Conservation (phyloP, 2,113 vertebrate species). For the Hucho hucho region DNA sequence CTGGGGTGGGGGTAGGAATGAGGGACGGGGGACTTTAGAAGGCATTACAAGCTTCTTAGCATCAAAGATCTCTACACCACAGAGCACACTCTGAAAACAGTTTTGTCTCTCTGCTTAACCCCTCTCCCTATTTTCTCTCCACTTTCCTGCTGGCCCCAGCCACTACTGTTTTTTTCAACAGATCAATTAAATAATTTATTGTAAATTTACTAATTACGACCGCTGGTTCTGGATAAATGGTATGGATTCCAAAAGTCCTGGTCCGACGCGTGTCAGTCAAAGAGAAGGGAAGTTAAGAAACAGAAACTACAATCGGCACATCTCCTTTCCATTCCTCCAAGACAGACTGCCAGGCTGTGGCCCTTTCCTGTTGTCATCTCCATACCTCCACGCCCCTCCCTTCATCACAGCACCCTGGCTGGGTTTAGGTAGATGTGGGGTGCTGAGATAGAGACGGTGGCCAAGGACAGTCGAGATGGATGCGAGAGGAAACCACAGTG, state of each 20-base stretch:
- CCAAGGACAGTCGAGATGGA: conserved; percentile 28
- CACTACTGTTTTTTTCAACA: conserved; percentile 36
- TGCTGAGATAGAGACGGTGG: conserved; percentile 15
- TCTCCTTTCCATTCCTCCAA: background rate
- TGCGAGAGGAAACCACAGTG: conserved; percentile 23
- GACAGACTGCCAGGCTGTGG: background rate
- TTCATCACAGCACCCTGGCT: background rate
- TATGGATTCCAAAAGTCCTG: conserved; percentile 38
- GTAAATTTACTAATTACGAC: conserved; percentile 39
- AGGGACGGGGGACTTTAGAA: conserved; percentile 28
- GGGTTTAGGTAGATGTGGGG: background rate
- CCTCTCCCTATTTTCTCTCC: conserved; percentile 24
- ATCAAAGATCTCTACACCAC: conserved; percentile 50
- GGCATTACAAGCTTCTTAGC: conserved; percentile 60
- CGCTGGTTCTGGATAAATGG: conserved; percentile 35
- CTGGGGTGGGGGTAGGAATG: background rate
- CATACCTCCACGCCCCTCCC: background rate
- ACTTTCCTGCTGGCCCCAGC: conserved; percentile 29
- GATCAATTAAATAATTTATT: conserved; percentile 54
- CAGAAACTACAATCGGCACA: conserved; percentile 2
- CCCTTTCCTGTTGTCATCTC: background rate
- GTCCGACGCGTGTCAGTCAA: conserved; percentile 19
- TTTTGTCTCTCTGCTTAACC: conserved; percentile 42
- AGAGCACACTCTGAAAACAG: conserved; percentile 28
- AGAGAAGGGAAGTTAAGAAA: conserved; percentile 1